A percentile compares a stretch with the other conserved stretches of the same genome.
These are phyloP conservation scores for Hylomyscus alleni DNA, from an alignment of 2,797 vertebrate genomes.

Conservation along the genomic window DNA sequence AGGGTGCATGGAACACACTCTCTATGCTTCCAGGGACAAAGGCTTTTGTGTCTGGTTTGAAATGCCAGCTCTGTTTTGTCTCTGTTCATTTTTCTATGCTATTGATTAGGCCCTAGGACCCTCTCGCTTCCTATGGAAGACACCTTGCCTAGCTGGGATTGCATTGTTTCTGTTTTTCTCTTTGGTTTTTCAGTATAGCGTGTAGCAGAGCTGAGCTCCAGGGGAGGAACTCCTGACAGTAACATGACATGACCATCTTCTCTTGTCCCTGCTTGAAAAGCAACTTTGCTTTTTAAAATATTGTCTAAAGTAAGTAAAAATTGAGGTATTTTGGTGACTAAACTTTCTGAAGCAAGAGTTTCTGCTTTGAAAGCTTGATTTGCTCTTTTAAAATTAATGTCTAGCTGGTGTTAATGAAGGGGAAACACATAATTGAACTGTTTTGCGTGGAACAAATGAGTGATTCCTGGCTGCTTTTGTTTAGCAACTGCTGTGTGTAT, in stretches of 20 bases:
- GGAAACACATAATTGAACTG: neutral
- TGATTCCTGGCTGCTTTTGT: neutral
- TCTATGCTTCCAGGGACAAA: neutral
- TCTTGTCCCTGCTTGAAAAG: constrained; percentile 52
- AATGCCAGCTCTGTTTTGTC: neutral
- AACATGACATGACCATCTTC: neutral
- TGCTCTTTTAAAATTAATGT: constrained; percentile 55
- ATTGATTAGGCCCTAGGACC: neutral
- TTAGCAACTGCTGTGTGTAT: neutral
- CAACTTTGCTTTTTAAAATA: constrained; percentile 44
- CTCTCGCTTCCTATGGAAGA: neutral
- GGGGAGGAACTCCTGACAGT: neutral
- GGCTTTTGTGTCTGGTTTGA: constrained; percentile 4
- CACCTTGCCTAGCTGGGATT: neutral
- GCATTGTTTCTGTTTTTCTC: constrained; percentile 12
- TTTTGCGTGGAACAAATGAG: neutral
- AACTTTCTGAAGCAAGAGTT: constrained; percentile 57
- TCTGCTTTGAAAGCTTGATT: constrained; percentile 37
- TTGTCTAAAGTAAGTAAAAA: neutral
- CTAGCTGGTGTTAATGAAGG: constrained; percentile 26
- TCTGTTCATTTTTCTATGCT: constrained; percentile 20
- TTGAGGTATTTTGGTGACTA: constrained; percentile 31
- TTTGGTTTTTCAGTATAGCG: neutral
- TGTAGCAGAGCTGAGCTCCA: neutral
- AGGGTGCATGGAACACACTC: neutral